Conservation (phyloP, 1,140 invertebrate genomes). For the Megalopta genalis region DNA sequence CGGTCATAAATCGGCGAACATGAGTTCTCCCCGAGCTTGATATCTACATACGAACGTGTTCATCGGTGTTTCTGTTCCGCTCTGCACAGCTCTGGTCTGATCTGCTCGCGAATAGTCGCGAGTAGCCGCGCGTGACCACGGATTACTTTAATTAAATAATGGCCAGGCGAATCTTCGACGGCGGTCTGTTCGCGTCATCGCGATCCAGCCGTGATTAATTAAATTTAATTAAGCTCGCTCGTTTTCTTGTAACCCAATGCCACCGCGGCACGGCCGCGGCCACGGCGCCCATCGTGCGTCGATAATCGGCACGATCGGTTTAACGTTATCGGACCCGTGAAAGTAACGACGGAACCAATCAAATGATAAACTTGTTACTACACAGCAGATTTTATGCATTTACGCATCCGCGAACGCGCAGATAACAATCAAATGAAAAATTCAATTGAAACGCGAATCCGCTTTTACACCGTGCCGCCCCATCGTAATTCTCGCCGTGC, state of each 20-base stretch:
- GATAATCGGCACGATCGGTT: constrained; percentile 40
- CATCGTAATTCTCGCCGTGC: no score
- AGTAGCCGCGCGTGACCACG: background rate
- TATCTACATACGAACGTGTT: background rate
- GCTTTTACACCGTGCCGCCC: no score
- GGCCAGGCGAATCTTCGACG: constrained; percentile 22
- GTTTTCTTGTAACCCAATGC: constrained; percentile 30
- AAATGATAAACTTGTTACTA: no score
- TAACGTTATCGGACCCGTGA: background rate
- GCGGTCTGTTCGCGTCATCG: constrained; percentile 8
- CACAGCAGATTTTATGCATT: no score
- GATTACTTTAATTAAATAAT: constrained; percentile 39
- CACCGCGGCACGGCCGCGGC: no score
- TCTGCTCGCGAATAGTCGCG: no score
- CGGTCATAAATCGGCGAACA: constrained; percentile 13
- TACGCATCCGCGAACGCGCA: no score
- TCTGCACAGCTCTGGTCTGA: no score
- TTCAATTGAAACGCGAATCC: no score
- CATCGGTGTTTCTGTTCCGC: background rate
- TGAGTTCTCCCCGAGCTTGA: background rate
- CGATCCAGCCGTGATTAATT: constrained; percentile 33
- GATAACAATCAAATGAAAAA: no score
- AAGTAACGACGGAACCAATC: background rate
- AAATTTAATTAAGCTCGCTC: constrained; percentile 42
- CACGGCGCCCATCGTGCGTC: background rate